Base-by-base conservation (phyloP, 2,113 vertebrate genomes). In the Dipodomys ordii region DNA sequence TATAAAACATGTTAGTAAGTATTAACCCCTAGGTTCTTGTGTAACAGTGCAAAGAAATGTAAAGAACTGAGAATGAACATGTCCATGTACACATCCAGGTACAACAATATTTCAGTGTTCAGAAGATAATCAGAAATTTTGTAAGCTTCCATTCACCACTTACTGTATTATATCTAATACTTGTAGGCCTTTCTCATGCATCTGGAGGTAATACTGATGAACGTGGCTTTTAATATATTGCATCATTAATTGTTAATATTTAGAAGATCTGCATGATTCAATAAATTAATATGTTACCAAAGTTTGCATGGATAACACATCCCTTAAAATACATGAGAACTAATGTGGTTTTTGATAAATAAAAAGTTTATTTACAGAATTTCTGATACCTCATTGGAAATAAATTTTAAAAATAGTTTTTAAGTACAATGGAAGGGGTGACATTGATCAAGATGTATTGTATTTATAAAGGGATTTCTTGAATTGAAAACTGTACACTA, bases 221-320 rank as follows among this genome's bases (percentile, higher is more conserved):
- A 60, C 20, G n/a, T 86, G 19, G 44, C 65, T 84, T 93, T 68
- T 44, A 8, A 88, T 80, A 84, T 92, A 20, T 77, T 82, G 27
- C 25, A 35, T 72, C 69, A 60, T 80, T 64, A 86, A n/a, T 10
- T 39, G 2, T 46, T 23, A 71, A 2, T 46, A 80, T 82, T 84
- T 86, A 23, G 32, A 82, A 57, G 10, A 67, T 20, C 7, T 62
- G 4, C 9, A 72, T 68, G 73, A 19, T 72, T 89, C 11, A 86
- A 28, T 65, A 82, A 68, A 65, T 76, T 95, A 57, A 13, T 53
- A 39, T 44, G 49, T 76, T 72, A 71, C 0, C 2, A 72, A 64
- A 20, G 39, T 9, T 73, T 49, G 15, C 11, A 46, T 90, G 49
- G 73, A 77, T 46, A 82, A 32, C 4, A 27, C 7, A 67, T 62